phyloP scores from a whole-genome alignment of 2,888 invertebrate genomes.

The Ophioninae sp. region DNA sequence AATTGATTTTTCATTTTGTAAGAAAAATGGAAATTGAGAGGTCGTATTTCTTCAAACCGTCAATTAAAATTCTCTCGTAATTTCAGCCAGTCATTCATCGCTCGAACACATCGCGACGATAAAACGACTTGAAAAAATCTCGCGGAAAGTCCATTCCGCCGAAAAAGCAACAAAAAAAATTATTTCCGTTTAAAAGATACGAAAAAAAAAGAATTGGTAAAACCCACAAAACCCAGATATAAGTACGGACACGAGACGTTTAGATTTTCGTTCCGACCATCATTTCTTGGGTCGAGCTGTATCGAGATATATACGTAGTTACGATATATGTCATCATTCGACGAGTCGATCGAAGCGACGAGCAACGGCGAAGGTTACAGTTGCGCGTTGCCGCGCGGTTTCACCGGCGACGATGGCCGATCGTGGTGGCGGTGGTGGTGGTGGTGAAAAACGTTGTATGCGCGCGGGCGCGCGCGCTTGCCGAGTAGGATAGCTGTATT shows the following conservation, averaged over 20 bases:
- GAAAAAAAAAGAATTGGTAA: too few relatives aligned
- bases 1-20: too few relatives aligned
- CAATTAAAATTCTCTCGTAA: too few relatives aligned
- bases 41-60: too few relatives aligned
- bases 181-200: background rate
- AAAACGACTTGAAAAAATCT: background rate
- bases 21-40: too few relatives aligned
- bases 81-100: background rate
- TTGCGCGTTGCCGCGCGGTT: constrained; percentile 62
- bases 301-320: background rate
- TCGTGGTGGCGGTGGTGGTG: constrained; percentile 28
- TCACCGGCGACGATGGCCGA: constrained; percentile 22
- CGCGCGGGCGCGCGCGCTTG: constrained; percentile 22
- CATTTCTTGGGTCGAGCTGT: too few relatives aligned
- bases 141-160: background rate
- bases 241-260: too few relatives aligned
- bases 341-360: constrained; percentile 58
- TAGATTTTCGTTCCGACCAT: too few relatives aligned
- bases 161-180: background rate
- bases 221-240: too few relatives aligned
- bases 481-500: constrained; percentile 73
- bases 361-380: constrained; percentile 75
- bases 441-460: constrained; percentile 19
- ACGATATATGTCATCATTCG: constrained; percentile 47
- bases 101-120: background rate